These are phyloP conservation scores for Sycophila texana DNA, from an alignment of 2,888 invertebrate genomes.

Conservation along the genomic window DNA sequence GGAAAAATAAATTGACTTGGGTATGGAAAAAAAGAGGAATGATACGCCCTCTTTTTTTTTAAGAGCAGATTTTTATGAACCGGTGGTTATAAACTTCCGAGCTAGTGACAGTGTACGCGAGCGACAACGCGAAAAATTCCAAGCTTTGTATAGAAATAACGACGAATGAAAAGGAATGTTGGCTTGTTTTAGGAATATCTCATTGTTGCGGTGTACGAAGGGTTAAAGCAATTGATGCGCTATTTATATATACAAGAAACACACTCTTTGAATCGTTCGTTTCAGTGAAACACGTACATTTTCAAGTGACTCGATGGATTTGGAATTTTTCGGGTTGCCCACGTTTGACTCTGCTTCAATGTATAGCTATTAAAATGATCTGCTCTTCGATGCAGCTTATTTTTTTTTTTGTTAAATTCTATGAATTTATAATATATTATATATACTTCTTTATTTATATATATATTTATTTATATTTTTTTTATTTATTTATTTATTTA, in stretches of 20 bases:
- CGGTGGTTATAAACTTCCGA: slow-evolving; percentile 1
- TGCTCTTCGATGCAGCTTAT: slow-evolving; percentile 26
- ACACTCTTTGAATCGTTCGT: background rate
- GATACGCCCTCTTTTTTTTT: background rate
- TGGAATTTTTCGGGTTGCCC: slow-evolving; percentile 36
- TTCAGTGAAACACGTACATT: slow-evolving; percentile 17
- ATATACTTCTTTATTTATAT: slow-evolving; percentile 42
- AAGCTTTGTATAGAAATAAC: slow-evolving; percentile 21
- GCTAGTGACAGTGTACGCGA: background rate
- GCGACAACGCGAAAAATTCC: slow-evolving; percentile 30
- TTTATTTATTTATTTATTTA: slow-evolving; percentile 57
- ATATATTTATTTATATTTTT: slow-evolving; percentile 37
- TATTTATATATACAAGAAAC: slow-evolving; percentile 28
- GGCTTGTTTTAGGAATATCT: background rate
- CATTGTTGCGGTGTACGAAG: background rate
- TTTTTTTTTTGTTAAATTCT: slow-evolving; percentile 20
- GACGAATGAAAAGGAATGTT: background rate
- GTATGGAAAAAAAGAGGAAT: slow-evolving; percentile 19
- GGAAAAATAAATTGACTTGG: slow-evolving; percentile 27
- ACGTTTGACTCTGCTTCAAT: slow-evolving; percentile 17
- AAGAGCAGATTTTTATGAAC: background rate
- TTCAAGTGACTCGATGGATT: slow-evolving; percentile 2
- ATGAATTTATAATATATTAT: slow-evolving; percentile 44
- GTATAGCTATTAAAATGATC: slow-evolving; percentile 17
- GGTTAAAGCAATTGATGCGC: background rate